Evolutionary conservation across 2,797 vertebrate genomes (phyloP).

Genomic region (Aplochiton taeniatus): DNA sequence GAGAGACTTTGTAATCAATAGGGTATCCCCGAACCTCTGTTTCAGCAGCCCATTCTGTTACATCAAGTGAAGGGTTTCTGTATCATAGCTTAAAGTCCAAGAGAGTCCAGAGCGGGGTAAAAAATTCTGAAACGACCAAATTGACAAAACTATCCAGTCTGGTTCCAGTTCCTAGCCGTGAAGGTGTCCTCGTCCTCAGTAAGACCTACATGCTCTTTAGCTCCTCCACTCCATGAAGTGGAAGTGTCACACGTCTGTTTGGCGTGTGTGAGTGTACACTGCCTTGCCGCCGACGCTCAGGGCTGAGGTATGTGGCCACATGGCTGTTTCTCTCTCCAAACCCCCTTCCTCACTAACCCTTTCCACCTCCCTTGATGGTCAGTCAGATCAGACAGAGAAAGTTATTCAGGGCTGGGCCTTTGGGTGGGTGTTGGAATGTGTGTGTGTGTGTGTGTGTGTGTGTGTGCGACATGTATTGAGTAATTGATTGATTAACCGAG

Average conservation of each 20-base stretch:
- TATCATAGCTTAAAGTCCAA: no score
- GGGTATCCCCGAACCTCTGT: no score
- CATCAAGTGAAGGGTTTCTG: no score
- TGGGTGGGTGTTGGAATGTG: slow-evolving; percentile 25
- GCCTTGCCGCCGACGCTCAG: not conserved
- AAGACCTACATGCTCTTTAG: not conserved
- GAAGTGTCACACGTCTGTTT: slow-evolving; percentile 5
- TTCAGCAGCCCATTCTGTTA: no score
- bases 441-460: slow-evolving; percentile 64
- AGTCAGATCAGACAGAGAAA: slow-evolving; percentile 49
- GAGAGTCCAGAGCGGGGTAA: no score
- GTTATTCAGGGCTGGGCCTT: slow-evolving; percentile 73
- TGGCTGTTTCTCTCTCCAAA: slow-evolving; percentile 29
- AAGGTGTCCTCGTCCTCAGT: not conserved
- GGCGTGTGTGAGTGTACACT: not conserved
- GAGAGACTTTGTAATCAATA: no score
- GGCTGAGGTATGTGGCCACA: slow-evolving; percentile 21
- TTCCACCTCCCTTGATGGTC: slow-evolving; percentile 19
- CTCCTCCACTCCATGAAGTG: slow-evolving; percentile 3
- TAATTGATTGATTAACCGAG: no score
- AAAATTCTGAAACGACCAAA: no score
- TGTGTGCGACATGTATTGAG: slow-evolving; percentile 21
- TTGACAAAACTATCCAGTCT: not conserved
- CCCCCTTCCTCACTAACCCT: slow-evolving; percentile 21
- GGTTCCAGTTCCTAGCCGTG: not conserved